Evolutionary conservation across 2,888 invertebrate species (phyloP), one percentile per base, ranked within the genome.

Genomic region (Xylophagus ater): DNA sequence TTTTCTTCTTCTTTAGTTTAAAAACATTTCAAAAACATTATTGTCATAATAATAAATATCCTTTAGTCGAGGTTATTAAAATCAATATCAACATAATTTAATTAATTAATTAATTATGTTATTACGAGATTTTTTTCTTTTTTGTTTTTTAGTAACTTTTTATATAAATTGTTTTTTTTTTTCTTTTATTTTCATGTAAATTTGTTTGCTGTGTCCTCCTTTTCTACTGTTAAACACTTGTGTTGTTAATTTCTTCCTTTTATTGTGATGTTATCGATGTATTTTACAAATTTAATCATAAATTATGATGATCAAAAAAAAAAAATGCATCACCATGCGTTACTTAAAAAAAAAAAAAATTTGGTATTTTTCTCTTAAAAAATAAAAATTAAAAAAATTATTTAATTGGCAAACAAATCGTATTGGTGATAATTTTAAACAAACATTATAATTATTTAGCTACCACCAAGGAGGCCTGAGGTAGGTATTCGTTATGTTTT

Each of bases 401-500:
- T 45, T 42, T 28, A 30, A 47, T 37, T n/a, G n/a, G n/a, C n/a
- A n/a, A n/a, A n/a, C n/a, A n/a, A n/a, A n/a, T n/a, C n/a, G n/a
- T n/a, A 15, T 34, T 26, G 34, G 33, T 36, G 62, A 40, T 41
- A 35, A 30, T 40, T 41, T 32, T 20, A 33, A 34, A 44, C 37
- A 30, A 21, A 15, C 25, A 33, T 12, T 38, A 41, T 43, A 33
- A 37, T 13, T 31, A 47, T 41, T 46, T 75, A 85, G 84, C 76
- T 81, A 73, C 84, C 85, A 66, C 82, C 84, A 67, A 76, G 85
- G 72, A 83, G 82, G 73, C 86, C 87, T 60, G 88, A 88, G 85
- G 87, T 87, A 80, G 72, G 83, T 77, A 56, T 45, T 46, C 43
- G 46, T 44, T 45, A 49, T 46, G 28, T 28, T 47, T 41, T 46